Conservation (phyloP, 2,113 vertebrate genomes). For the Dasyprocta punctata region DNA sequence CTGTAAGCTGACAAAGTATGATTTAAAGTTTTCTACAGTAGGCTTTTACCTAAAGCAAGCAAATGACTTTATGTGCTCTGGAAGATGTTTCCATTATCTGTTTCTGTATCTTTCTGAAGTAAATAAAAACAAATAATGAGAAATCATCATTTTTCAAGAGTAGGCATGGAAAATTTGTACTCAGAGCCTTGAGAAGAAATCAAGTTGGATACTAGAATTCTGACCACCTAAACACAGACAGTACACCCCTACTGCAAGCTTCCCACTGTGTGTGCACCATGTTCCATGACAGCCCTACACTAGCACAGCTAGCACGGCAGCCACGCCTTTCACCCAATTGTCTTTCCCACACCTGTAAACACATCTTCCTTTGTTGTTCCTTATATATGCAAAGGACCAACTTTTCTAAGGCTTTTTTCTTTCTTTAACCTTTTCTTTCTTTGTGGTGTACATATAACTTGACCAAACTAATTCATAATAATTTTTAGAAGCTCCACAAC, state of each 20-base stretch:
- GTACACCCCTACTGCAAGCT: not conserved
- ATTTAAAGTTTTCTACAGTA: not conserved
- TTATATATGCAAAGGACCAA: not conserved
- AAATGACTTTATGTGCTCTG: not conserved
- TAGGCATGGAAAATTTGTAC: not conserved
- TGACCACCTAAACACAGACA: not conserved
- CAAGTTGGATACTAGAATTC: not conserved
- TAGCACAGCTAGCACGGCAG: not conserved
- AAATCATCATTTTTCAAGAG: not conserved
- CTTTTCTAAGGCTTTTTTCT: not conserved
- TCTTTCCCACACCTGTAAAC: not conserved
- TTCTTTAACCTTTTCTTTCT: not conserved
- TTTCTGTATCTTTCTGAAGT: conserved; percentile 1
- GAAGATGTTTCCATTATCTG: not conserved
- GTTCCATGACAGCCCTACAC: not conserved
- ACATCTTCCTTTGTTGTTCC: not conserved
- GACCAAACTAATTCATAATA: not conserved
- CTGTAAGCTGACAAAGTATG: not conserved
- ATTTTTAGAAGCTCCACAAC: not conserved
- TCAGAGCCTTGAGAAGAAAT: not conserved
- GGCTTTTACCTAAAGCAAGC: not conserved
- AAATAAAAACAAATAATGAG: not conserved
- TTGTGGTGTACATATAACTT: not conserved
- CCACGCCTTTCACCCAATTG: not conserved
- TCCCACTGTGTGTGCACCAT: not conserved